These are phyloP conservation scores for Bovichtus diacanthus DNA, from an alignment of 2,797 vertebrate genomes.

Conservation along the genomic window DNA sequence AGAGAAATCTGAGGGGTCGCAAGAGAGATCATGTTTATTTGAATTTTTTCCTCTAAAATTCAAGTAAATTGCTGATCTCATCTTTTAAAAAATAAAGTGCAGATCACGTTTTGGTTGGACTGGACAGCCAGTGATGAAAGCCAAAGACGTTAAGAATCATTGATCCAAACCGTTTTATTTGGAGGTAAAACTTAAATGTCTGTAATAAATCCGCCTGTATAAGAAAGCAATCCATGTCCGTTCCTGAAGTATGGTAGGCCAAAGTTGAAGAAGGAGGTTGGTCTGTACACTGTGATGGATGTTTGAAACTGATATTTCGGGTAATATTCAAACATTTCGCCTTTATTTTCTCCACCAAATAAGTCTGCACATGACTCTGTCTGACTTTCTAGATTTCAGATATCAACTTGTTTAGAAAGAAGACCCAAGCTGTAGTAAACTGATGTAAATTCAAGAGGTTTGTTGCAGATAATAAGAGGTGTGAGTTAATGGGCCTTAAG, in stretches of 20 bases:
- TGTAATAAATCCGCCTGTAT: no score
- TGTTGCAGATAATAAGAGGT: constrained; percentile 28
- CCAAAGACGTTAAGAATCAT: neutral
- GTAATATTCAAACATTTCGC: neutral
- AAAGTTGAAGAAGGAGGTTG: neutral
- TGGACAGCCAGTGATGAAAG: neutral
- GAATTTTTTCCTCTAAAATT: neutral
- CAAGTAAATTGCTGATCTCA: neutral
- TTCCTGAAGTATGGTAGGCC: no score
- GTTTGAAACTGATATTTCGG: no score
- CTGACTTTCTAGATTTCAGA: neutral
- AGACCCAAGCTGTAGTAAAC: neutral
- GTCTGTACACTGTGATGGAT: neutral
- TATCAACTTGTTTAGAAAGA: neutral
- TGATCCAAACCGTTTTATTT: neutral
- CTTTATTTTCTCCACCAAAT: neutral
- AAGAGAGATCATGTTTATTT: neutral
- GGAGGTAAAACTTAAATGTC: neutral
- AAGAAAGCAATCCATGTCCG: no score
- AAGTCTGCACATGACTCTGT: neutral
- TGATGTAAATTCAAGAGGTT: neutral
- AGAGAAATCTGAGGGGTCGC: neutral
- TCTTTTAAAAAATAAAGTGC: neutral
- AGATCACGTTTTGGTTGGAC: neutral
- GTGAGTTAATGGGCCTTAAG: constrained; percentile 25